These are phyloP conservation scores for Petrocephalus sullivani DNA, from an alignment of 2,797 vertebrate genomes.

Conservation along the genomic window DNA sequence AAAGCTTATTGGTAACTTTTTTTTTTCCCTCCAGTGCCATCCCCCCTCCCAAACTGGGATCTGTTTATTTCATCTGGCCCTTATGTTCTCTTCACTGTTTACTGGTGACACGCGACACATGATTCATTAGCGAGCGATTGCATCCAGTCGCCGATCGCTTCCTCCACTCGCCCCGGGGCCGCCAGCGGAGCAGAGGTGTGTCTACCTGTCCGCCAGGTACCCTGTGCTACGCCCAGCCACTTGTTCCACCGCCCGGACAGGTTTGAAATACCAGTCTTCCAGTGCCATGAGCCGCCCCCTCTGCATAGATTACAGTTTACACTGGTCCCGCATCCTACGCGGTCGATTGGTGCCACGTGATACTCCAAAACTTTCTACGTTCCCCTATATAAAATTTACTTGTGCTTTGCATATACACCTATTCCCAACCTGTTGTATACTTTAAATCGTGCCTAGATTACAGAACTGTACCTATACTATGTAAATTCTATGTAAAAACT, in stretches of 20 bases:
- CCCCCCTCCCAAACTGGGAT: no score
- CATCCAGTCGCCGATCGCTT: neutral
- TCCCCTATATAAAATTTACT: neutral
- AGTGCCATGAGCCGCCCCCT: neutral
- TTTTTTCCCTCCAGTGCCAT: neutral
- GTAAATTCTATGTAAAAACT: neutral
- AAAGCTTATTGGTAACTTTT: neutral
- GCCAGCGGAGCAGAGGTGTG: neutral
- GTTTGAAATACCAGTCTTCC: neutral
- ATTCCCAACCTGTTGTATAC: neutral
- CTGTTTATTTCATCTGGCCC: neutral
- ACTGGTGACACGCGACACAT: neutral
- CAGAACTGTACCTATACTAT: neutral
- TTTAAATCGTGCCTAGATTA: neutral
- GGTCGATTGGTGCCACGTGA: neutral
- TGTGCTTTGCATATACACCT: neutral
- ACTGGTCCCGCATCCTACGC: neutral
- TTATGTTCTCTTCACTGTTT: neutral
- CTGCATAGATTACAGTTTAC: neutral
- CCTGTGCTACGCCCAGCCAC: neutral
- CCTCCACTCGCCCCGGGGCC: neutral
- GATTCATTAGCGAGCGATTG: neutral
- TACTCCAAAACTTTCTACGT: neutral
- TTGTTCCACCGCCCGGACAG: neutral
- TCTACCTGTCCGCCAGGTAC: neutral